Base-by-base conservation (phyloP, 2,888 invertebrate species). In the Leucania comma region DNA sequence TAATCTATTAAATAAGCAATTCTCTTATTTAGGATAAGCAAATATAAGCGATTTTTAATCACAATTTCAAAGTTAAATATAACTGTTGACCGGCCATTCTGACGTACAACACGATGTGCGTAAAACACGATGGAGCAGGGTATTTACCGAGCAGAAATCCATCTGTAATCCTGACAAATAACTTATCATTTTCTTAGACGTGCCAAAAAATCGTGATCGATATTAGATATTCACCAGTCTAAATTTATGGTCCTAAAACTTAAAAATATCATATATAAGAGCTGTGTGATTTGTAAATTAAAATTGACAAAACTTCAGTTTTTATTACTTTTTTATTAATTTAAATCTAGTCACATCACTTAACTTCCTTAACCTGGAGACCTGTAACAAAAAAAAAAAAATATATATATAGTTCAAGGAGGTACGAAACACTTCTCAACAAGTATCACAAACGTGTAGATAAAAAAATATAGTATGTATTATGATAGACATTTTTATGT, bases 301-400 rank as follows among this genome's bases (percentile, higher is more conserved):
- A 77, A 86, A 81, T 24, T 75, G 6, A n/a, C 9, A 54, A 46
- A 8, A 35, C n/a, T 22, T 57, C 12, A 4, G 68, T 90, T 90
- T 84, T 77, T n/a, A 12, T 24, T 22, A 8, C 2, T 75, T 83
- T 85, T 87, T 87, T 89, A 86, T 87, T 88, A 81, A 61, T 82
- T 82, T 84, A 84, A 74, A 72, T 81, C 86, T 88, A 88, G 85
- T 89, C 88, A 89, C 85, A 87, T 97, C 96, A 98, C 96, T 98
- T 98, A 68, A 98, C 98, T 96, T 99, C 98, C 92, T 98, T 98
- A 65, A 99, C 98, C 96, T 98, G 98, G 61, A 99, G 97, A 96
- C 98, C 98, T 98, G 96, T 51, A 97, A 97, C 90, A 95, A 95
- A 90, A 90, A 89, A 89, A 69, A 56, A 20, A 38, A 32, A n/a